phyloP scores from a whole-genome alignment of 2,888 invertebrate genomes.

The Lepidocyrtinus sp. region DNA sequence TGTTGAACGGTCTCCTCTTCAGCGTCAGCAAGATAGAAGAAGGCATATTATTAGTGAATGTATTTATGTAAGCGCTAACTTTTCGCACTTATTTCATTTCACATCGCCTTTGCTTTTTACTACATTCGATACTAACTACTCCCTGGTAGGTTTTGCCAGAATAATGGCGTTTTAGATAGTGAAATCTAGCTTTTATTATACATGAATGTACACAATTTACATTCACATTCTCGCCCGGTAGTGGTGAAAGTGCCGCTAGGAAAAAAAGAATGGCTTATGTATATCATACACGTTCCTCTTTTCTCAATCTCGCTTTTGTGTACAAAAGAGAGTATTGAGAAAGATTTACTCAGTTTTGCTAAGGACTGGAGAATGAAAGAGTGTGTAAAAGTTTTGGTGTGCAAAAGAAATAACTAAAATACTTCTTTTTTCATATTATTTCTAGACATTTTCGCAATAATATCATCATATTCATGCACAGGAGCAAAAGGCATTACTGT shows the following conservation, averaged over 20 bases:
- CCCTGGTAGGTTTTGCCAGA: background rate
- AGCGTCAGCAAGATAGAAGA: too few species aligned
- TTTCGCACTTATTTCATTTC: background rate
- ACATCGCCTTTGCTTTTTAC: background rate
- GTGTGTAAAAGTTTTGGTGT: background rate
- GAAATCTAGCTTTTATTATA: conserved; percentile 35
- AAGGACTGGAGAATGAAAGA: conserved; percentile 23
- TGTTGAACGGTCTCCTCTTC: background rate
- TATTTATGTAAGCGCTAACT: background rate
- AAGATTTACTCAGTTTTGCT: conserved; percentile 38
- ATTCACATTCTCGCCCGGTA: conserved; percentile 41
- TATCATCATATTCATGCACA: conserved; percentile 50
- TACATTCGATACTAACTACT: background rate
- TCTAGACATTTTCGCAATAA: conserved; percentile 25
- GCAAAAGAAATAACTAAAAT: background rate
- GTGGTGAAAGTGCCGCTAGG: conserved; percentile 25
- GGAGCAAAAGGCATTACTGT: background rate
- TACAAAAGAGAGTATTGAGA: conserved; percentile 31
- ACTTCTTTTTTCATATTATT: background rate
- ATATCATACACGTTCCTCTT: conserved; percentile 4
- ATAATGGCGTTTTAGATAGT: conserved; percentile 26
- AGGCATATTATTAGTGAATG: background rate
- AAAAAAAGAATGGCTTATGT: conserved; percentile 22
- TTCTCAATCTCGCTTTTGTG: conserved; percentile 29
- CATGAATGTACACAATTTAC: conserved; percentile 45